Percentiles rank a stretch among this genome's conserved stretches.
phyloP scores from a whole-genome alignment of 35 echinoderm and acorn worm species.

The Anneissia japonica region DNA sequence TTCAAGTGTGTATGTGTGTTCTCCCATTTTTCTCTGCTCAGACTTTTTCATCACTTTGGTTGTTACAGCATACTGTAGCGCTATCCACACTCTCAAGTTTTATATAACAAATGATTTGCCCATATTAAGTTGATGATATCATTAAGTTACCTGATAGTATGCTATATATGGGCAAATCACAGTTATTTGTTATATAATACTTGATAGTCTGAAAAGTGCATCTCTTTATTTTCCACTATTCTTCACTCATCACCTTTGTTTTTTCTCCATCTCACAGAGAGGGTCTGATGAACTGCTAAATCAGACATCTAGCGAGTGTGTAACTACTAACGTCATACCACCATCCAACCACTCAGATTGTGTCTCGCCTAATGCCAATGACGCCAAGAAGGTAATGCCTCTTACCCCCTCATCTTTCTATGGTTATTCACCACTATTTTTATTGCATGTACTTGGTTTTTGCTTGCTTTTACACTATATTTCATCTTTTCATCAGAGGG shows the following conservation, averaged over 20 bases:
- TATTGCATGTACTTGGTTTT: background rate
- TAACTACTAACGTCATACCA: background rate
- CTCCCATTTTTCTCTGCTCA: background rate
- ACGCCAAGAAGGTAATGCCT: background rate
- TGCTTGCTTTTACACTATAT: background rate
- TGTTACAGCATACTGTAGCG: background rate
- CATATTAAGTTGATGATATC: too few relatives aligned
- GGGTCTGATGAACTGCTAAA: background rate
- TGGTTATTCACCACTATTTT: background rate
- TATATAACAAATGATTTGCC: too few relatives aligned
- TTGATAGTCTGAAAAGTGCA: too few relatives aligned
- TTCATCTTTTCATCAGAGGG: background rate
- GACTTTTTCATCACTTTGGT: background rate
- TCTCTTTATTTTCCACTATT: background rate
- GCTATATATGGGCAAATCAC: too few relatives aligned
- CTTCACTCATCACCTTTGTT: background rate
- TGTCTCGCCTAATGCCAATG: background rate
- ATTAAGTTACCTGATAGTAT: too few relatives aligned
- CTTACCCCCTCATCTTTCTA: background rate
- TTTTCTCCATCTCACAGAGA: slow-evolving; percentile 1
- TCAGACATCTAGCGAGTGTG: background rate
- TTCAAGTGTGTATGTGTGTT: background rate
- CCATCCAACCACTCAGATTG: background rate
- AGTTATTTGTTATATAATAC: too few relatives aligned
- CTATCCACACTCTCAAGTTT: too few relatives aligned